Evolutionary conservation across 2,113 vertebrate genomes (phyloP), one percentile per base, ranked within the genome.

Genomic region (Okapia johnstoni): DNA sequence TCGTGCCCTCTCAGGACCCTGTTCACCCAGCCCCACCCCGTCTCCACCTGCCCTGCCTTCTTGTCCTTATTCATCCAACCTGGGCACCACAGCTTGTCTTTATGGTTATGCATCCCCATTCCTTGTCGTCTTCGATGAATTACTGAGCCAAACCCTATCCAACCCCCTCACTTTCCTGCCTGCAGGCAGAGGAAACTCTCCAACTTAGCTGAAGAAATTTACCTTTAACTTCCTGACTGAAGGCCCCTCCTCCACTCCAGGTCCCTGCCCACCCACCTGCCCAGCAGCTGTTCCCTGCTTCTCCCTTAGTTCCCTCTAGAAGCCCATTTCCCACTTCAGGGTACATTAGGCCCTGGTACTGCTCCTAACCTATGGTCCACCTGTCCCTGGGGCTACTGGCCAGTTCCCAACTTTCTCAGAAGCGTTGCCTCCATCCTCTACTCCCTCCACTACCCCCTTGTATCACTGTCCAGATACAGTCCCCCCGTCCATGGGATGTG

Each of bases 81-180:
- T 13, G 5, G 10, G 30, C 21, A 14, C 8, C 15, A 54, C 10
- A 23, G 81, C 7, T 6, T 25, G 11, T 54, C 58, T 52, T 1
- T 0, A 21, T 2, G 6, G 52, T 85, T n/a, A 4, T 4, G 2
- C 7, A 5, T 25, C 30, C 46, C 17, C 30, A 15, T 23, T 17
- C 19, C 43, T 26, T 15, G 43, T 14, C 43, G 4, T 54, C n/a
- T 23, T 57, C 33, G 40, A 12, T 66, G 63, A 55, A 16, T 50
- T 6, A 2, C 40, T 7, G 50, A 10, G 23, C 26, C 30, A 52
- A 83, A 48, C 36, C 36, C 16, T 12, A 6, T 54, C 33, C 43
- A 8, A 40, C 21, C 9, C 77, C 33, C 3, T 50, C 5, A 23
- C 77, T 77, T 77, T 58, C 40, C 23, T 36, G 83, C 17, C 43